These are phyloP conservation scores for Centropristis striata DNA, from an alignment of 2,113 vertebrate genomes.

Conservation along the genomic window DNA sequence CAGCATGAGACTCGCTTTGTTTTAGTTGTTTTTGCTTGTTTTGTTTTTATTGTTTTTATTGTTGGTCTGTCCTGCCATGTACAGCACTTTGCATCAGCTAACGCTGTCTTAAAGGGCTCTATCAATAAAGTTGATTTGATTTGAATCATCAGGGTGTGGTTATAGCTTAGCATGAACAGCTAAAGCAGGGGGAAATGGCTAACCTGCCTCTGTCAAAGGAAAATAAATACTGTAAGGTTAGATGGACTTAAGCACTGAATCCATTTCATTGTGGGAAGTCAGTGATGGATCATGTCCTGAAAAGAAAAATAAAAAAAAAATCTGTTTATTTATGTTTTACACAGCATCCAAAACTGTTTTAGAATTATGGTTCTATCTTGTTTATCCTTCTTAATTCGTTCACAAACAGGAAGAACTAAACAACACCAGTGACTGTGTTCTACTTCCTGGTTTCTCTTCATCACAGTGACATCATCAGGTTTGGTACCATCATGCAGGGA, in stretches of 20 bases:
- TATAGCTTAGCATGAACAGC: neutral
- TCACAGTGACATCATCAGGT: neutral
- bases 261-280: neutral
- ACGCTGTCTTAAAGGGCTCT: too few species aligned
- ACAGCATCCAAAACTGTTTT: too few species aligned
- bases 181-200: neutral
- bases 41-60: too few species aligned
- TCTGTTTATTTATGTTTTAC: too few species aligned
- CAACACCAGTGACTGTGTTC: neutral
- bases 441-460: neutral
- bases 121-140: too few species aligned
- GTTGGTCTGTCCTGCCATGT: too few species aligned
- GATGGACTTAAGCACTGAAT: neutral
- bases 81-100: too few species aligned
- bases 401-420: neutral
- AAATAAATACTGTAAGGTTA: too few species aligned
- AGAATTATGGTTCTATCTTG: neutral
- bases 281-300: neutral
- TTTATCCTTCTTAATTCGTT: neutral
- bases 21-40: too few species aligned
- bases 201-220: neutral
- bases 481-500: neutral
- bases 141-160: neutral
- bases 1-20: too few species aligned
- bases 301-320: too few species aligned